phyloP scores from a whole-genome alignment of 2,113 vertebrate genomes.

The Azemiops feae region DNA sequence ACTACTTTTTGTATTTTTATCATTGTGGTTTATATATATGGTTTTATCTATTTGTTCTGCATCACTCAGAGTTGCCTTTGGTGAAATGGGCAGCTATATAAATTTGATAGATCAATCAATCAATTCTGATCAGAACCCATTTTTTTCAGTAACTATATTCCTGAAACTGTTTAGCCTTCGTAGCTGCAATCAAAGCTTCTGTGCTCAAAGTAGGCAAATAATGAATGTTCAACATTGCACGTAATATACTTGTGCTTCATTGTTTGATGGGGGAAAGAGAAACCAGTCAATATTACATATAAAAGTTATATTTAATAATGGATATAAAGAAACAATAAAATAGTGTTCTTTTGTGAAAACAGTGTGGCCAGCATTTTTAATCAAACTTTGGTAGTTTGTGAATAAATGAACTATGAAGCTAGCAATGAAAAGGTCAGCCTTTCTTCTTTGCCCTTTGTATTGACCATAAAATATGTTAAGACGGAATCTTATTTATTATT shows the following conservation, averaged over 20 bases:
- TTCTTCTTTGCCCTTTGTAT: neutral
- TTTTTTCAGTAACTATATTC: neutral
- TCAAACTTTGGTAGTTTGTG: neutral
- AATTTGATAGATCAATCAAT: neutral
- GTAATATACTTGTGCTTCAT: neutral
- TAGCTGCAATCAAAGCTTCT: neutral
- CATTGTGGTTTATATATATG: neutral
- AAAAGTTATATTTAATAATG: neutral
- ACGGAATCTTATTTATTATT: neutral
- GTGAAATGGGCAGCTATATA: neutral
- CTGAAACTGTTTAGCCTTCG: neutral
- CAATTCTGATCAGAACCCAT: neutral
- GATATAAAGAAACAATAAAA: neutral
- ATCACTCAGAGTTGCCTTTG: neutral
- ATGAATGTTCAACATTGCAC: neutral
- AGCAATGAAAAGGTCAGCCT: neutral
- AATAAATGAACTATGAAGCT: neutral
- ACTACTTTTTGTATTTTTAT: neutral
- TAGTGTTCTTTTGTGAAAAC: neutral
- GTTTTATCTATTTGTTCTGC: neutral
- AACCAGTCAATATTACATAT: neutral
- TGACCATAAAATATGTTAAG: neutral
- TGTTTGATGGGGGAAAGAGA: neutral
- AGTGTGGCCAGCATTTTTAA: neutral
- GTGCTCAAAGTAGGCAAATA: neutral